phyloP scores from a whole-genome alignment of 2,113 vertebrate species.

The Dipodomys spectabilis region DNA sequence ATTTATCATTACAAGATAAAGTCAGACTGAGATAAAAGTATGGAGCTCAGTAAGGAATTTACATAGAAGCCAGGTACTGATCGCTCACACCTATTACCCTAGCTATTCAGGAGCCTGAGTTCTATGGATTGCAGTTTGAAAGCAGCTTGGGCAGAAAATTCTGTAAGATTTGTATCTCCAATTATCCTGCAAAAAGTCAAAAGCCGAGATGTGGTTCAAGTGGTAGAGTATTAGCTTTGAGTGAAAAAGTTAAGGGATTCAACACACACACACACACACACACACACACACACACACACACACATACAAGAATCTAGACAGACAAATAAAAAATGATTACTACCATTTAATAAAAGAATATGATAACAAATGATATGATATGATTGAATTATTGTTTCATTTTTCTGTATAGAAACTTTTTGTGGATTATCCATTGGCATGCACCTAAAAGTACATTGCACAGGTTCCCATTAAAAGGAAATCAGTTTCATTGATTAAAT shows the following conservation, averaged over 20 bases:
- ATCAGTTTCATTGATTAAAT: constrained; percentile 52
- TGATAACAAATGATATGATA: neutral
- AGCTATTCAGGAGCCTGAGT: too few species aligned
- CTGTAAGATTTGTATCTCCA: too few species aligned
- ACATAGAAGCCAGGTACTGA: neutral
- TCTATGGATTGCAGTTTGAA: too few species aligned
- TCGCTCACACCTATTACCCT: too few species aligned
- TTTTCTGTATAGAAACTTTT: constrained; percentile 23
- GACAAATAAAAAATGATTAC: neutral
- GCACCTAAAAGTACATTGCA: neutral
- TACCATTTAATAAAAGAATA: neutral
- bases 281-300: too few species aligned
- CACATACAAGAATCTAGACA: too few species aligned
- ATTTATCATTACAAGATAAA: neutral
- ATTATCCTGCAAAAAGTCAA: too few species aligned
- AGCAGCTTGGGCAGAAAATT: too few species aligned
- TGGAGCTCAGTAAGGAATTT: neutral
- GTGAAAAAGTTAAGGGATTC: too few species aligned
- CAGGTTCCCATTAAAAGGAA: constrained; percentile 43
- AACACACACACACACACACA: too few species aligned
- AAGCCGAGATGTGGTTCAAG: too few species aligned
- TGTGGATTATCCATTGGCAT: neutral
- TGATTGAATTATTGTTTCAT: neutral
- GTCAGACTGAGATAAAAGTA: neutral
- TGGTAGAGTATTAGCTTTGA: too few species aligned